phyloP scores from a whole-genome alignment of 2,888 invertebrate species.

The Drosophila recens region DNA sequence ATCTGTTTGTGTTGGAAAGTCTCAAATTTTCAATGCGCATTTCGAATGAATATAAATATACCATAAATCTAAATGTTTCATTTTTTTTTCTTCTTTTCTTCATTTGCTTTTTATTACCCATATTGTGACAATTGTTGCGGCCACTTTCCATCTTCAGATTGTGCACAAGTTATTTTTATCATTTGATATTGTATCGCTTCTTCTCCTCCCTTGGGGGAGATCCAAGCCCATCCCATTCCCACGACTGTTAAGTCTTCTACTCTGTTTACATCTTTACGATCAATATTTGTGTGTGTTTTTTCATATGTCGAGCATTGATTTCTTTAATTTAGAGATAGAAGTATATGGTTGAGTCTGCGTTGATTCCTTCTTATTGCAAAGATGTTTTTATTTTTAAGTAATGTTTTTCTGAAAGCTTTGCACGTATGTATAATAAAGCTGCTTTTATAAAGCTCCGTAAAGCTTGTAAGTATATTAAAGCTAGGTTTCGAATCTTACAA shows the following conservation, averaged over 20 bases:
- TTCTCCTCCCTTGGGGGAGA: constrained; percentile 10
- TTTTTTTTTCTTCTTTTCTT: constrained; percentile 17
- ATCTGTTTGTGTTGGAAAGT: constrained; percentile 22
- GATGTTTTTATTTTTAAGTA: too few relatives aligned
- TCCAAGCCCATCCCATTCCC: constrained; percentile 35
- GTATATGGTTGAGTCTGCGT: too few relatives aligned
- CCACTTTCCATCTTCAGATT: constrained; percentile 10
- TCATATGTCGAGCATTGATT: background rate
- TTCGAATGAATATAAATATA: constrained; percentile 38
- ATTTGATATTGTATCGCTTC: constrained; percentile 11
- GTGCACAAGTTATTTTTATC: constrained; percentile 20
- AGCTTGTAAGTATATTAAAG: background rate
- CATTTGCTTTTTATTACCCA: constrained; percentile 56
- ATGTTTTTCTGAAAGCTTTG: background rate
- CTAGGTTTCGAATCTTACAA: background rate
- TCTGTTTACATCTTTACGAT: constrained; percentile 43
- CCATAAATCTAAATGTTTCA: constrained; percentile 33
- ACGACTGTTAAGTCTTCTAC: constrained; percentile 28
- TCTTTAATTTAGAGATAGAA: background rate
- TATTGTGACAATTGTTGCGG: constrained; percentile 47
- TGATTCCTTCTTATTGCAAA: too few relatives aligned
- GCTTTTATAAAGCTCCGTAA: too few relatives aligned
- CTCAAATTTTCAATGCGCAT: constrained; percentile 46
- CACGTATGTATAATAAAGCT: too few relatives aligned
- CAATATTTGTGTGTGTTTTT: constrained; percentile 33